Conservation (phyloP, 2,113 vertebrate genomes). For the Neodon shergylaensis region DNA sequence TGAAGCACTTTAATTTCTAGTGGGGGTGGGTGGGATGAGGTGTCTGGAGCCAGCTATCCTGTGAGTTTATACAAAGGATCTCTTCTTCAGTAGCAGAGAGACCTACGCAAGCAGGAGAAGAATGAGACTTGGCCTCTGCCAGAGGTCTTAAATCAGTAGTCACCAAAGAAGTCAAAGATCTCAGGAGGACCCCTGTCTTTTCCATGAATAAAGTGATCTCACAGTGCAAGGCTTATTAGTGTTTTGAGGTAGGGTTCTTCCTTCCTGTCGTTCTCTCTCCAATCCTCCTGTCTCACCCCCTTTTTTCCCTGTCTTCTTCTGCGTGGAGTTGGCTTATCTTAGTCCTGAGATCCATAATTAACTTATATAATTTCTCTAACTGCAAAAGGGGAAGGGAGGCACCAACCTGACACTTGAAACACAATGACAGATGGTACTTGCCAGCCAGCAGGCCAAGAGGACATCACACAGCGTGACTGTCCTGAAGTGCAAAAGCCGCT, state of each 20-base stretch:
- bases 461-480: neutral
- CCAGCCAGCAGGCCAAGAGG: constrained; percentile 27
- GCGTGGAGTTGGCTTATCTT: neutral
- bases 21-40: neutral
- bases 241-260: neutral
- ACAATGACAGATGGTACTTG: constrained; percentile 33
- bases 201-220: neutral
- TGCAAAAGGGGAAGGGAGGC: neutral
- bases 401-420: neutral
- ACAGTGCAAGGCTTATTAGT: neutral
- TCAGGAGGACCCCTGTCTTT: neutral
- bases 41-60: neutral
- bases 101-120: neutral
- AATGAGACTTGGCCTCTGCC: neutral
- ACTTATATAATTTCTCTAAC: constrained; percentile 59
- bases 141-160: neutral
- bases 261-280: no score
- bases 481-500: constrained; percentile 47
- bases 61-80: neutral
- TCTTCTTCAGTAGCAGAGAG: neutral
- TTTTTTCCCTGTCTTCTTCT: neutral
- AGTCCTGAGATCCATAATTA: constrained; percentile 40
- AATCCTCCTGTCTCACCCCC: rapidly evolving
- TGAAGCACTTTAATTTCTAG: neutral
- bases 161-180: neutral